Evolutionary conservation across 2,113 vertebrate genomes (phyloP), one percentile per base, ranked within the genome.

Genomic region (Electrona antarctica): DNA sequence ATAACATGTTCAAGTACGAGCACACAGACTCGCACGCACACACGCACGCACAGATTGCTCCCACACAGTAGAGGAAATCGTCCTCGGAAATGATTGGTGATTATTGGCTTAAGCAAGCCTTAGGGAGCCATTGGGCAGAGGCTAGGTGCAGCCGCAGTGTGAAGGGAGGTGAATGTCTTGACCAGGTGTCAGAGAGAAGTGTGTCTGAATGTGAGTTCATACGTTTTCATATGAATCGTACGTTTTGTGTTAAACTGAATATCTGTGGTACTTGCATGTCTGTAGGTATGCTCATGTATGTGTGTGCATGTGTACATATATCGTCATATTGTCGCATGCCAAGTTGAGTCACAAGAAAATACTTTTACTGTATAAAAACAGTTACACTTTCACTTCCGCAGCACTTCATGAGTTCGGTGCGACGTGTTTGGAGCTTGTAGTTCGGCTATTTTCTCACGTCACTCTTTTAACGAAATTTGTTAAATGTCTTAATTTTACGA

Each of bases 61-160:
- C 85, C 71, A 89, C 79, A 75, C 73, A 84, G 62, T 3, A 29
- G 52, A 73, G 75, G 69, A 85, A 88, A 86, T 81, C 69, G 80
- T 56, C 78, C 59, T 48, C 33, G 60, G 79, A 81, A 87, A 84
- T 81, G 71, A 76, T 64, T 63, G 70, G 66, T 59, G 66, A 86
- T 83, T 80, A 80, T 70, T 82, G 68, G 12, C 70, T 46, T 6
- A 82, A 80, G 60, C 77, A 81, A 73, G 52, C 76, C 62, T 4
- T 0, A 0, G 76, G 60, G 84, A 69, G 0, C 13, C 3, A 2
- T 48, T 49, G 65, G 61, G 54, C 57, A 67, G 7, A 74, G 66
- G 59, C 61, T 15, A 49, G 50, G 28, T 6, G 33, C n/a, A 52
- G 49, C 49, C 77, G 50, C 29, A 64, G 64, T 64, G 65, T 57